Percentiles rank a stretch among this genome's conserved stretches.
Evolutionary conservation across 1,140 invertebrate genomes (phyloP).

Genomic region (Anastatus disparis): DNA sequence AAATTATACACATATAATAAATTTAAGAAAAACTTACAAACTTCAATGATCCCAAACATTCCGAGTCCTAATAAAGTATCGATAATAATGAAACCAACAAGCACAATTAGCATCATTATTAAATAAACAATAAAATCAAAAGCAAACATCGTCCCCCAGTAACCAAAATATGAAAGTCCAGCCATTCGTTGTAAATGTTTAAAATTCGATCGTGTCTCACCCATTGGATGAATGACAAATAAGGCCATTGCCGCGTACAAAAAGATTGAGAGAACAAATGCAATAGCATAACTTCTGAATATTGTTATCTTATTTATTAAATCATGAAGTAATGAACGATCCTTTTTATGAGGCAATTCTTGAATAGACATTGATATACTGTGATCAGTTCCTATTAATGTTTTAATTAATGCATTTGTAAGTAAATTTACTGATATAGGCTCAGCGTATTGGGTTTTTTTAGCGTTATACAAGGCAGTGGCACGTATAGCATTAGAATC

Average conservation of each 20-base stretch:
- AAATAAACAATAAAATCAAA: constrained; percentile 71
- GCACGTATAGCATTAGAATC: constrained; percentile 38
- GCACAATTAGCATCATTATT: constrained; percentile 43
- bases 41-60: constrained; percentile 46
- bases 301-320: too few relatives aligned
- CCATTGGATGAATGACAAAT: constrained; percentile 59
- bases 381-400: constrained; percentile 47
- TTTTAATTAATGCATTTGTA: constrained; percentile 56
- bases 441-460: constrained; percentile 51
- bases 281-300: too few relatives aligned
- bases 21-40: too few relatives aligned
- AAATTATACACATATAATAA: too few relatives aligned
- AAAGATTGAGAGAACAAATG: constrained; percentile 49
- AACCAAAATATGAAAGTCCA: constrained; percentile 69
- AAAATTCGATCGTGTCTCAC: constrained; percentile 61
- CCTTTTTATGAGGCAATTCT: constrained; percentile 51
- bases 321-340: too few relatives aligned
- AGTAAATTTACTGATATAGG: constrained; percentile 58
- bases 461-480: constrained; percentile 57
- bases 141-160: constrained; percentile 72
- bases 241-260: constrained; percentile 50
- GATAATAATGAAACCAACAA: constrained; percentile 42
- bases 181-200: constrained; percentile 79
- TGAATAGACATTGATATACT: constrained; percentile 51
- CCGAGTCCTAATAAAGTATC: constrained; percentile 48